These are phyloP conservation scores for Rhinella marina DNA, from an alignment of 2,797 vertebrate species.

Conservation along the genomic window DNA sequence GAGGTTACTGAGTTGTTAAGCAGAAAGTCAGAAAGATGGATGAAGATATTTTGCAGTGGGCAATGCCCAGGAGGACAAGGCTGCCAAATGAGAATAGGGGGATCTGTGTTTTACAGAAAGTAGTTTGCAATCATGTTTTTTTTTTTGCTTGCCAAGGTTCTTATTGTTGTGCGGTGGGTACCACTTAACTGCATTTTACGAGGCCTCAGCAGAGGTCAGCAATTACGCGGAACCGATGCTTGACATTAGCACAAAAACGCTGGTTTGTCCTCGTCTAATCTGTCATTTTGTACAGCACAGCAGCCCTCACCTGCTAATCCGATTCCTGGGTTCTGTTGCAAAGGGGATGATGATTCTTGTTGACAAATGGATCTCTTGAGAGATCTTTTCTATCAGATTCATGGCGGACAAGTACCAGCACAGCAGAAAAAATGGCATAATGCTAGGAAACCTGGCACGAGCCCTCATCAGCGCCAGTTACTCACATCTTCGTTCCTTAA, in stretches of 20 bases:
- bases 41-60: constrained; percentile 69
- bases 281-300: constrained; percentile 66
- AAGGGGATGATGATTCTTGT: constrained; percentile 64
- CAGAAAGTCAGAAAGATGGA: constrained; percentile 73
- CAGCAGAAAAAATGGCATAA: constrained; percentile 58
- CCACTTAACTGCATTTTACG: constrained; percentile 65
- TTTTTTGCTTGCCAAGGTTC: constrained; percentile 55
- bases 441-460: neutral
- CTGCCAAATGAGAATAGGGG: constrained; percentile 43
- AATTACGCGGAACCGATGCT: constrained; percentile 66
- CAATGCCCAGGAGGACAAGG: constrained; percentile 62
- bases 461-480: constrained; percentile 13
- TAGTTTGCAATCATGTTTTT: constrained; percentile 50
- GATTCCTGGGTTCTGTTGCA: constrained; percentile 63
- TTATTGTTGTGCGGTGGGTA: constrained; percentile 18
- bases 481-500: constrained; percentile 10
- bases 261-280: constrained; percentile 65
- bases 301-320: constrained; percentile 68
- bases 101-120: constrained; percentile 41
- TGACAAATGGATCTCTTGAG: constrained; percentile 68
- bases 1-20: constrained; percentile 72
- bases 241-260: constrained; percentile 69
- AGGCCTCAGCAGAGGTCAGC: constrained; percentile 66
- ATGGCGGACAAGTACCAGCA: neutral
- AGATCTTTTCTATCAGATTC: constrained; percentile 67